A percentile compares a stretch with the other conserved stretches of the same genome.
phyloP scores from a whole-genome alignment of 2,113 vertebrate genomes.

The Stictonetta naevosa region DNA sequence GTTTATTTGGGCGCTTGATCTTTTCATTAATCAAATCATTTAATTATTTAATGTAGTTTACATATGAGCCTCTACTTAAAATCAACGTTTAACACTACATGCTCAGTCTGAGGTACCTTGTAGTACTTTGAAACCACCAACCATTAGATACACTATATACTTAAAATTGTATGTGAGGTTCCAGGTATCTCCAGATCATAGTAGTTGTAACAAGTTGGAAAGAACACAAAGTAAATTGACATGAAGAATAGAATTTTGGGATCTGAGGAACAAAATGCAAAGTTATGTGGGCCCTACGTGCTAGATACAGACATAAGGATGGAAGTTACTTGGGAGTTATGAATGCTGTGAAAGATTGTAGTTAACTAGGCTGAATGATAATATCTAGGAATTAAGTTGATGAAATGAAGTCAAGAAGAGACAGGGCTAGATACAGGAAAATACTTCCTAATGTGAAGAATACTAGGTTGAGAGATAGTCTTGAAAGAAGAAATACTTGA shows the following conservation, averaged over 20 bases:
- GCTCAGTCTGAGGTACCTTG: not conserved
- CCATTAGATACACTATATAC: not conserved
- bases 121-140: not conserved
- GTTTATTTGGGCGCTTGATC: not conserved
- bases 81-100: not conserved
- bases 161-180: not conserved
- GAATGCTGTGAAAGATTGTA: not conserved
- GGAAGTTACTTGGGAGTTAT: not conserved
- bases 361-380: not conserved
- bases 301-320: not conserved
- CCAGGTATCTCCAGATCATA: not conserved
- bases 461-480: not conserved
- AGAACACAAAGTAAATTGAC: not conserved
- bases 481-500: not conserved
- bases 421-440: not conserved
- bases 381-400: not conserved
- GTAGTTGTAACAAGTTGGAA: not conserved
- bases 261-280: not conserved
- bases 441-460: not conserved
- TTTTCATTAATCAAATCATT: not conserved
- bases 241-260: not conserved
- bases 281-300: fast-evolving
- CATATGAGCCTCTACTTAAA: not conserved
- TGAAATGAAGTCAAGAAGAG: not conserved
- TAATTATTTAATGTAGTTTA: not conserved